A percentile compares a stretch with the other conserved stretches of the same genome.
phyloP scores from a whole-genome alignment of 2,888 invertebrate species.

The Rhagonycha lutea region DNA sequence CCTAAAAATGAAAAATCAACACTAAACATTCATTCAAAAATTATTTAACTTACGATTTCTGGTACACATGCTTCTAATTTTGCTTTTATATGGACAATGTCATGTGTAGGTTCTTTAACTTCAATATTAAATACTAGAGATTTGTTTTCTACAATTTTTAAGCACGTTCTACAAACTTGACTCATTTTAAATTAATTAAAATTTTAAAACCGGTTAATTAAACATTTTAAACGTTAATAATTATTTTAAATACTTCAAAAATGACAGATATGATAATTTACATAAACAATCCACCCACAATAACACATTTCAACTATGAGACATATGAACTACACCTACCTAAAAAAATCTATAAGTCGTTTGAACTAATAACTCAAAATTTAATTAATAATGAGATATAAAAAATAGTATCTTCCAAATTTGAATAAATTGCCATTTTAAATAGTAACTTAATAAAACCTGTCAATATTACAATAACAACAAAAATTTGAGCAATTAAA shows the following conservation, averaged over 20 bases:
- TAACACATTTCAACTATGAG: not conserved
- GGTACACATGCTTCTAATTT: conserved; percentile 14
- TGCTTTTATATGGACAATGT: conserved; percentile 4
- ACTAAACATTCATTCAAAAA: not conserved
- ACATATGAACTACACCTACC: not conserved
- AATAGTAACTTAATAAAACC: not conserved
- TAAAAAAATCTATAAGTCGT: not conserved
- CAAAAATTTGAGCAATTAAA: not conserved
- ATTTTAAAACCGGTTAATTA: not conserved
- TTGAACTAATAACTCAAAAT: not conserved
- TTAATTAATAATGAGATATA: not conserved
- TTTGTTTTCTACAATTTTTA: conserved; percentile 7
- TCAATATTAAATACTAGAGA: conserved; percentile 9
- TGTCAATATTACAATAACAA: not conserved
- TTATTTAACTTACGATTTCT: conserved; percentile 8
- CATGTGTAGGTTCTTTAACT: conserved; percentile 6
- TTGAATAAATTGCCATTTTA: not conserved
- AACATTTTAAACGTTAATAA: conserved; percentile 1
- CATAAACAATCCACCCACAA: conserved; percentile 4
- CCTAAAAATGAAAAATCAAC: not conserved
- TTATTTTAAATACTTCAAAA: conserved; percentile 3
- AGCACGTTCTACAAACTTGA: conserved; percentile 13
- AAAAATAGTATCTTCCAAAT: not conserved
- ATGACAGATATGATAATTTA: conserved; percentile 1
- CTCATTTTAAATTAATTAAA: conserved; percentile 3